Conservation (phyloP, 2,888 invertebrate genomes). For the Megastigmus dorsalis region DNA sequence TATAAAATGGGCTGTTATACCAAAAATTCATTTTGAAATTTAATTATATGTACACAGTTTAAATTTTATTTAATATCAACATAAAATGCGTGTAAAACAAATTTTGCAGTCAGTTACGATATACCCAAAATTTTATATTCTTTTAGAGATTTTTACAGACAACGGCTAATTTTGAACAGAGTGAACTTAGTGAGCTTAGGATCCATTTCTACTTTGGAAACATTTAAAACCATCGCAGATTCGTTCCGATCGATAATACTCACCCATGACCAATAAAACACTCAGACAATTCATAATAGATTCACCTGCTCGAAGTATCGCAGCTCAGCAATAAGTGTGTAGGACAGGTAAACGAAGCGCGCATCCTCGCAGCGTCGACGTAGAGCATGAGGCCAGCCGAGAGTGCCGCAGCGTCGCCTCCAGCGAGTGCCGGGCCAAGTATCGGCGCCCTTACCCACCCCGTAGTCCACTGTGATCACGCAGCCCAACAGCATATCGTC, state of each 20-base stretch:
- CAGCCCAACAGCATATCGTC: slow-evolving; percentile 58
- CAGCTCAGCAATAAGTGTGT: slow-evolving; percentile 79
- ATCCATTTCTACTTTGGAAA: too few relatives aligned
- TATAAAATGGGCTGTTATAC: too few relatives aligned
- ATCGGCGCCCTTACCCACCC: slow-evolving; percentile 67
- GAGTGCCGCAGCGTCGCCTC: slow-evolving; percentile 58
- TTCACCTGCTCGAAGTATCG: slow-evolving; percentile 82
- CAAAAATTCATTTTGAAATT: background rate
- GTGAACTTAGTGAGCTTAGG: too few relatives aligned
- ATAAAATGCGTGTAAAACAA: too few relatives aligned
- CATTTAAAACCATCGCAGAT: too few relatives aligned
- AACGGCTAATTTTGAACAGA: too few relatives aligned
- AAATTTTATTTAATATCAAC: background rate
- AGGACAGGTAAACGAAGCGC: slow-evolving; percentile 81
- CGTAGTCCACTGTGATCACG: slow-evolving; percentile 70
- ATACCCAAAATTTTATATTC: too few relatives aligned
- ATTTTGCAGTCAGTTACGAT: too few relatives aligned
- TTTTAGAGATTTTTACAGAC: too few relatives aligned
- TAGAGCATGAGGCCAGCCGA: slow-evolving; percentile 58
- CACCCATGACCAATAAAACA: too few relatives aligned
- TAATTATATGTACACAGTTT: background rate
- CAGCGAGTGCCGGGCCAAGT: slow-evolving; percentile 71
- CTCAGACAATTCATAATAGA: too few relatives aligned
- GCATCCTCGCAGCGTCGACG: slow-evolving; percentile 77
- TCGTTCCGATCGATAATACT: too few relatives aligned